Base-by-base conservation (phyloP, 1,140 invertebrate genomes). In the Holcopasites calliopsidis region DNA sequence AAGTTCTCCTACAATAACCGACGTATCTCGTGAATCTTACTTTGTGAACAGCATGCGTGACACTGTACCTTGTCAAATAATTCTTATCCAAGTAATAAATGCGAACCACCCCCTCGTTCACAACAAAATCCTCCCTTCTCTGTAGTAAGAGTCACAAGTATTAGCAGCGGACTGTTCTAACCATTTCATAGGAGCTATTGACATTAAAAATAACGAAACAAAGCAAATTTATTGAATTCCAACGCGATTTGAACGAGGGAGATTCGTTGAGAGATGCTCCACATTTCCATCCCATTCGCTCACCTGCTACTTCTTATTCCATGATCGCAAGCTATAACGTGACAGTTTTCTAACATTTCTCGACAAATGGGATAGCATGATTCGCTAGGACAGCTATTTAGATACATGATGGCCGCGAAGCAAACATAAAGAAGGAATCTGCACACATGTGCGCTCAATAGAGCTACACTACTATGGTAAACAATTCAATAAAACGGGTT, bases 1-100 rank as follows among this genome's bases (percentile, higher is more conserved):
- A 60, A 71, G 42, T 71, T 60, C 33, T 33, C 21, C 31, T 35
- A 31, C 57, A 50, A 38, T 38, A 71, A 50, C 55, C 69, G 50
- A 50, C 38, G 7, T 18, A 16, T 21, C 28, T 38, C 21, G 40
- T 33, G 57, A 50, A 71, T 71, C 57, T 50, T 60, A 26, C 62
- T 71, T 71, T 62, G 62, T 3, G 44, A 50, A 18, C 6, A 33
- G 28, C 42, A 40, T 44, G 42, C 23, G 31, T 18, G 33, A 4
- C 31, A 4, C 6, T 31, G 61, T 71, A 62, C 31, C 28, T 21
- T 5, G 33, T n/a, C 26, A 38, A 71, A 71, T 71, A 71, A 71
- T 71, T 38, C 44, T 50, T 50, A 50, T 40, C 57, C 42, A 71
- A 40, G 62, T 71, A 62, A 62, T 31, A 61, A 61, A 62, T 40